Percentiles rank a stretch among this genome's conserved stretches.
These are phyloP conservation scores for Microcebus lehilahytsara DNA, from an alignment of 2,113 vertebrate species.

Conservation along the genomic window DNA sequence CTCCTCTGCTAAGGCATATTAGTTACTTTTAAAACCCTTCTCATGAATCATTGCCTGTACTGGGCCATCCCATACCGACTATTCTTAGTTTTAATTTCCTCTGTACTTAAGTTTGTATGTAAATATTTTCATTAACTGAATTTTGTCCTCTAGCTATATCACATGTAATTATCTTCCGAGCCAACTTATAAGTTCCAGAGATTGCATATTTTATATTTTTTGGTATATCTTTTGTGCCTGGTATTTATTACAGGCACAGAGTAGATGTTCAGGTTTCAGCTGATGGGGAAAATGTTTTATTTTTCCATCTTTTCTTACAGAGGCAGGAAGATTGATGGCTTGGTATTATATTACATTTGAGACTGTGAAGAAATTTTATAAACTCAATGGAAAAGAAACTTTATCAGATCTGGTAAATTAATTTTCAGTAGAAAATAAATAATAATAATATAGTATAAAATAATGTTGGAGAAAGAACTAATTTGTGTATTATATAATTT, in stretches of 20 bases:
- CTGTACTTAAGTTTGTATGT: background rate
- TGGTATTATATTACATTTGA: constrained; percentile 96
- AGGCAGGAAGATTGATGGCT: constrained; percentile 94
- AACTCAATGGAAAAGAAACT: constrained; percentile 90
- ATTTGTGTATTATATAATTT: constrained; percentile 13
- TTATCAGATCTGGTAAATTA: constrained; percentile 92
- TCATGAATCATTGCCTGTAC: background rate
- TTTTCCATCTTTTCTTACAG: constrained; percentile 82
- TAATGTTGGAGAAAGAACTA: constrained; percentile 17
- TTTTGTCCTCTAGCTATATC: constrained; percentile 36
- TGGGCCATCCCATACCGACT: background rate
- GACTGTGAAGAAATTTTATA: constrained; percentile 93
- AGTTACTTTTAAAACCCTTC: constrained; percentile 5
- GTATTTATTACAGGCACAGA: background rate
- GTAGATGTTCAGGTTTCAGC: constrained; percentile 35
- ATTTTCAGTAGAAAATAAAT: constrained; percentile 63
- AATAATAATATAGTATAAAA: constrained; percentile 36
- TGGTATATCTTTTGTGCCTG: background rate
- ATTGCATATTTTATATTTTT: background rate
- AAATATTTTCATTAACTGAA: background rate
- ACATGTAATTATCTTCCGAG: background rate
- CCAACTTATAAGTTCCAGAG: background rate
- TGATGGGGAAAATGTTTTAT: constrained; percentile 39
- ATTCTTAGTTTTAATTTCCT: constrained; percentile 13
- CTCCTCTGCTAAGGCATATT: background rate